Percentiles rank a stretch among this genome's conserved stretches.
Evolutionary conservation across 2,888 invertebrate genomes (phyloP).

Genomic region (Agrotis exclamationis): DNA sequence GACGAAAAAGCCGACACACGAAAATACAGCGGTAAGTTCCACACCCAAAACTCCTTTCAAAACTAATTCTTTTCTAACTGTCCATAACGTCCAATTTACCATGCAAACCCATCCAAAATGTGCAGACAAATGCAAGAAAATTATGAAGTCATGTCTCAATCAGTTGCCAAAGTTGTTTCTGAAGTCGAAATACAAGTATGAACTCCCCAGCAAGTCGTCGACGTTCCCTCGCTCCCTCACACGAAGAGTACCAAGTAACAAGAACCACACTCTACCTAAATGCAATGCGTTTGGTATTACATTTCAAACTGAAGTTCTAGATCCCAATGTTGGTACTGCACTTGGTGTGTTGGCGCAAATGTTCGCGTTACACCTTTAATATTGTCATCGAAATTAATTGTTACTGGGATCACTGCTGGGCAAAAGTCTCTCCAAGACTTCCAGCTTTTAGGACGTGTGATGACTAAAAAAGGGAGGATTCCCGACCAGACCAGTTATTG

Average conservation of each 20-base stretch:
- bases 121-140: slow-evolving; percentile 87
- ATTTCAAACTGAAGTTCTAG: slow-evolving; percentile 62
- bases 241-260: slow-evolving; percentile 80
- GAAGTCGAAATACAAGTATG: slow-evolving; percentile 84
- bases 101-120: slow-evolving; percentile 58
- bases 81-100: slow-evolving; percentile 47
- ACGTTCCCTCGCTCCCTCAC: slow-evolving; percentile 84
- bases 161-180: slow-evolving; percentile 86
- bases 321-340: slow-evolving; percentile 31
- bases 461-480: no score
- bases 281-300: slow-evolving; percentile 81
- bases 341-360: slow-evolving; percentile 9
- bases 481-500: no score
- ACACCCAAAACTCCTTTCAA: background rate
- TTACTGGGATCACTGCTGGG: background rate
- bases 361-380: background rate
- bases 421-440: no score
- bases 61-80: slow-evolving; percentile 39
- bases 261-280: slow-evolving; percentile 88
- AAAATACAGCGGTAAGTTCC: slow-evolving; percentile 83
- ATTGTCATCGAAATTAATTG: background rate
- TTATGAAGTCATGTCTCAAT: slow-evolving; percentile 85
- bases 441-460: no score
- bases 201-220: slow-evolving; percentile 80
- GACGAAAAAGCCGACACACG: slow-evolving; percentile 81